Evolutionary conservation across 2,888 invertebrate species (phyloP).

Genomic region (Plusia festucae): DNA sequence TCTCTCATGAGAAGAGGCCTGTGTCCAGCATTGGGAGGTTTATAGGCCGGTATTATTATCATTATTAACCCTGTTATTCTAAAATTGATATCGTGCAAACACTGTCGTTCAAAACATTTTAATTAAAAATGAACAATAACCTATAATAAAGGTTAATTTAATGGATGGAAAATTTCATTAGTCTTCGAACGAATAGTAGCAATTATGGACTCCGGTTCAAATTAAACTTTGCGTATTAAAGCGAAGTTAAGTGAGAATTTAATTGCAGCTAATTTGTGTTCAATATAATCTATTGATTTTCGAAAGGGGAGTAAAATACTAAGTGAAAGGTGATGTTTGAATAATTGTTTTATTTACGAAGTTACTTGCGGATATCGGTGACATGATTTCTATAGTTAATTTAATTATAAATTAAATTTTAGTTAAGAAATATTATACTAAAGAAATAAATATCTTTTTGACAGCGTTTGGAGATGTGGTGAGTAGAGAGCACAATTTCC

Average conservation of each 20-base stretch:
- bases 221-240: conserved; percentile 60
- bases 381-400: not conserved
- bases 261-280: conserved; percentile 39
- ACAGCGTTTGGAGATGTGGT: too few species aligned
- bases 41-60: too few species aligned
- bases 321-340: not conserved
- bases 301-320: not conserved
- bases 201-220: conserved; percentile 51
- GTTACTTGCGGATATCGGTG: not conserved
- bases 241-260: conserved; percentile 35
- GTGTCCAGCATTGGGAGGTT: too few species aligned
- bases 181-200: conserved; percentile 48
- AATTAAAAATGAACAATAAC: conserved; percentile 7
- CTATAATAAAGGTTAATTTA: conserved; percentile 12
- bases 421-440: too few species aligned
- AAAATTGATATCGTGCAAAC: not conserved
- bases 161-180: conserved; percentile 43
- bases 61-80: too few species aligned
- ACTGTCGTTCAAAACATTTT: not conserved
- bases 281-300: conserved; percentile 38
- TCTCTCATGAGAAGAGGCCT: too few species aligned
- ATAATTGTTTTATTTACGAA: conserved; percentile 16
- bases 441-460: too few species aligned
- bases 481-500: too few species aligned
- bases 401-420: too few species aligned